These are phyloP conservation scores for Crenichthys baileyi DNA, from an alignment of 2,797 vertebrate species.

Conservation along the genomic window DNA sequence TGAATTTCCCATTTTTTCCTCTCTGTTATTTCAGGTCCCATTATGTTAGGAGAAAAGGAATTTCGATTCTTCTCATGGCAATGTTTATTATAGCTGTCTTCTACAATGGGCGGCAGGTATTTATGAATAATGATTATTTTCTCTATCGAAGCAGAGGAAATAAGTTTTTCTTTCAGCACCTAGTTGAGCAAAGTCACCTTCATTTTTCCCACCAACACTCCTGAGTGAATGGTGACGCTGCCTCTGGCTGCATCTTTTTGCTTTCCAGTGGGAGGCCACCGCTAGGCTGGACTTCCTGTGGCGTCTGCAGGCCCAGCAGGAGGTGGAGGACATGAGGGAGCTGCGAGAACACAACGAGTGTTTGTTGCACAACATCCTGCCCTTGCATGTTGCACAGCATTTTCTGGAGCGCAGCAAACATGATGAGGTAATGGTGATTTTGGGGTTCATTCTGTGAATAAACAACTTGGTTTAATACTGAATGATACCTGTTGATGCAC, in stretches of 20 bases:
- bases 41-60: slow-evolving; percentile 79
- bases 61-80: slow-evolving; percentile 77
- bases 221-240: background rate
- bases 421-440: slow-evolving; percentile 69
- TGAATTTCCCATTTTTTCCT: background rate
- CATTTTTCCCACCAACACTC: background rate
- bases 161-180: background rate
- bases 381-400: slow-evolving; percentile 78
- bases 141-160: background rate
- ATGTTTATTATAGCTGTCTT: slow-evolving; percentile 82
- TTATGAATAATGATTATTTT: background rate
- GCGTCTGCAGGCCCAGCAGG: slow-evolving; percentile 83
- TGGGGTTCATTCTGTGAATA: background rate
- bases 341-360: slow-evolving; percentile 82
- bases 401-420: slow-evolving; percentile 81
- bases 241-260: slow-evolving; percentile 3
- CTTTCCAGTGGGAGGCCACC: slow-evolving; percentile 80
- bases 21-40: slow-evolving; percentile 65
- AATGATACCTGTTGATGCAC: background rate
- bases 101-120: slow-evolving; percentile 83
- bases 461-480: background rate
- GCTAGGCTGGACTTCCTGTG: slow-evolving; percentile 84
- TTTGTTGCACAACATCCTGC: slow-evolving; percentile 83
- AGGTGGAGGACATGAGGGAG: slow-evolving; percentile 85
- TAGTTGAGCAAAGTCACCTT: background rate